phyloP scores from a whole-genome alignment of 2,797 vertebrate species.

The Sebastes alutus region DNA sequence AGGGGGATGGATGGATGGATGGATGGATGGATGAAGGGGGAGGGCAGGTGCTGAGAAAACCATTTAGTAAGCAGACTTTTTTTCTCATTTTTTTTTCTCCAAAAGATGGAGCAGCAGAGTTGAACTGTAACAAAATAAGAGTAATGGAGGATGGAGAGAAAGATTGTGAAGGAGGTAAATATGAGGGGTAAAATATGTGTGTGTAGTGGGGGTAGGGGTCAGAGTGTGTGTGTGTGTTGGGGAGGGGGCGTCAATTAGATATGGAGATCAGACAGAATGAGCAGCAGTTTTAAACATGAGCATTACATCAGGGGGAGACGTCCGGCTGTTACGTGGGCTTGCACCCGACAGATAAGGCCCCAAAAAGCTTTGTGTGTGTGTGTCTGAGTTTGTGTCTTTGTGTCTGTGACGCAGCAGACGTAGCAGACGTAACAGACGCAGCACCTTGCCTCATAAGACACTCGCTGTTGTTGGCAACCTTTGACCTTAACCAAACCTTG shows the following conservation, averaged over 20 bases:
- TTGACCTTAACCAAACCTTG: constrained; percentile 83
- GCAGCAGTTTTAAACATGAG: constrained; percentile 75
- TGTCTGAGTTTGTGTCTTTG: constrained; percentile 45
- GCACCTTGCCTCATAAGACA: constrained; percentile 61
- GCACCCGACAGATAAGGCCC: constrained; percentile 68
- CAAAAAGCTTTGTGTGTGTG: constrained; percentile 46
- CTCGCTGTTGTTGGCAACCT: constrained; percentile 75
- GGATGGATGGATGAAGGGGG: constrained; percentile 1
- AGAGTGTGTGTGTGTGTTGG: constrained; percentile 9
- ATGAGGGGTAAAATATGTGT: constrained; percentile 6
- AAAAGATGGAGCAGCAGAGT: background rate
- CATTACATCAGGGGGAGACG: constrained; percentile 65
- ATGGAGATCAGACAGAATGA: constrained; percentile 85
- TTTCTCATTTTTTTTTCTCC: background rate
- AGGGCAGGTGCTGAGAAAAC: constrained; percentile 31
- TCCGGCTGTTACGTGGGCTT: constrained; percentile 65
- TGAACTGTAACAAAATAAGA: background rate
- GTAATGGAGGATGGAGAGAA: background rate
- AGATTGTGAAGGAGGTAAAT: background rate
- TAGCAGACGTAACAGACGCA: constrained; percentile 61
- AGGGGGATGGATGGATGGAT: constrained; percentile 23
- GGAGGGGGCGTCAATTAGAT: constrained; percentile 75
- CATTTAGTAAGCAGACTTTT: constrained; percentile 22
- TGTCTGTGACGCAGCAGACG: constrained; percentile 64
- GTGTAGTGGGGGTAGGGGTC: constrained; percentile 32